Evolutionary conservation across 2,888 invertebrate genomes (phyloP), one percentile per base, ranked within the genome.

Genomic region (Dryomyza anilis): DNA sequence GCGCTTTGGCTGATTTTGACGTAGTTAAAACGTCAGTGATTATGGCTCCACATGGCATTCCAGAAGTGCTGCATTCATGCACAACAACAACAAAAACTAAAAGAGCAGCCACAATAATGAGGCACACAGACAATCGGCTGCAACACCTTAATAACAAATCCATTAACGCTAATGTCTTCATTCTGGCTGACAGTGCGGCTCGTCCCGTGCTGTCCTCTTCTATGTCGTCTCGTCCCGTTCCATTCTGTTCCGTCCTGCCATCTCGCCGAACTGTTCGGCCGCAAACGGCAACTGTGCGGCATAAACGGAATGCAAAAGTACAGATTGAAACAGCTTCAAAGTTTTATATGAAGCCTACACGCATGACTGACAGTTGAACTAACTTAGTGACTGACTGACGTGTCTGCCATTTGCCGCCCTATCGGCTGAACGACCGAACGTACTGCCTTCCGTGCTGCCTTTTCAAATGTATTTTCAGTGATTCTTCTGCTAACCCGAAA

Each of bases 121-220:
- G 29, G 39, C 29, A n/a, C 16, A 43, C 53, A 48, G 59, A 60
- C 46, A 27, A 74, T 74, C 71, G 71, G 69, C 70, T 70, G 73
- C 67, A 72, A 72, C 72, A 77, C 75, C 78, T 81, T 82, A 80
- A 81, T 82, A 82, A 82, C 82, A 82, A 80, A 79, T 82, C 79
- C 80, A 82, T 83, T 82, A 82, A 78, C 76, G 75, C 76, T 81
- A 82, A 82, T 82, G 82, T 83, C 82, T 83, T 82, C 81, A 82
- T 82, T 80, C 78, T 77, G 76, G 77, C 78, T 80, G 82, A 79
- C 82, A 79, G 82, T 21, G 43, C 12, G 52, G 52, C n/a, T 52
- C 27, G 16, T n/a, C n/a, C n/a, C n/a, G n/a, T n/a, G n/a, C n/a
- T n/a, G n/a, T n/a, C n/a, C n/a, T n/a, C n/a, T n/a, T n/a, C n/a